A percentile compares a stretch with the other conserved stretches of the same genome.
Conservation (phyloP, 2,888 invertebrate genomes). For the Coleophora flavipennella region DNA sequence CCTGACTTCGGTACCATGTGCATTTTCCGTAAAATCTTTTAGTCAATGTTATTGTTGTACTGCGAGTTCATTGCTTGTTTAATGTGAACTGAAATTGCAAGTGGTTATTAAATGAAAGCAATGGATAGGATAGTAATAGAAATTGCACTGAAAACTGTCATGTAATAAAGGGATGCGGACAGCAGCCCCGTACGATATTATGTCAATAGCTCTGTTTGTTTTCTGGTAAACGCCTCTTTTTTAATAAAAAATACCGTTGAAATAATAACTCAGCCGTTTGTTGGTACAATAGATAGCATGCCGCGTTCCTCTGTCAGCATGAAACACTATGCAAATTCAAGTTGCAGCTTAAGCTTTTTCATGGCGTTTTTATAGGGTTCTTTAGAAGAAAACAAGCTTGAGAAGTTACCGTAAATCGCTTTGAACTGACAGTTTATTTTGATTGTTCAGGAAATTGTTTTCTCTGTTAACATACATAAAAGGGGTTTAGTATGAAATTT, state of each 20-base stretch:
- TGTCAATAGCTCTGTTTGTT: constrained; percentile 64
- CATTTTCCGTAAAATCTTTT: constrained; percentile 21
- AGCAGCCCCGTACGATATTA: constrained; percentile 37
- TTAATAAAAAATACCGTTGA: constrained; percentile 56
- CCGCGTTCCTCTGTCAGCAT: constrained; percentile 42
- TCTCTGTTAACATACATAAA: no score
- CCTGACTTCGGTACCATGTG: constrained; percentile 25
- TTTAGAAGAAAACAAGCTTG: neutral
- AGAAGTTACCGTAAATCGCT: neutral
- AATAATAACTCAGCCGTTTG: constrained; percentile 50
- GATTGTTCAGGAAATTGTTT: neutral
- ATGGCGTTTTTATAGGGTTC: constrained; percentile 3
- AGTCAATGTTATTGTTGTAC: constrained; percentile 4
- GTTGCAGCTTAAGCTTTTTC: no score
- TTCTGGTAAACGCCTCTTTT: constrained; percentile 50
- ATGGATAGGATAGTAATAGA: constrained; percentile 14
- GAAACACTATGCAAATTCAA: constrained; percentile 47
- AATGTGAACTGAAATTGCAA: accelerated
- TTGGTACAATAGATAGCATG: constrained; percentile 49
- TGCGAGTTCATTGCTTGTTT: constrained; percentile 17
- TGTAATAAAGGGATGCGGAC: constrained; percentile 13
- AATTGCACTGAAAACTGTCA: neutral
- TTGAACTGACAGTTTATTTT: neutral
- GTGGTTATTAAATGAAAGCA: constrained; percentile 10
- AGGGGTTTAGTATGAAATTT: no score